Conservation (phyloP, 1,140 invertebrate genomes). For the Ylistrum balloti region DNA sequence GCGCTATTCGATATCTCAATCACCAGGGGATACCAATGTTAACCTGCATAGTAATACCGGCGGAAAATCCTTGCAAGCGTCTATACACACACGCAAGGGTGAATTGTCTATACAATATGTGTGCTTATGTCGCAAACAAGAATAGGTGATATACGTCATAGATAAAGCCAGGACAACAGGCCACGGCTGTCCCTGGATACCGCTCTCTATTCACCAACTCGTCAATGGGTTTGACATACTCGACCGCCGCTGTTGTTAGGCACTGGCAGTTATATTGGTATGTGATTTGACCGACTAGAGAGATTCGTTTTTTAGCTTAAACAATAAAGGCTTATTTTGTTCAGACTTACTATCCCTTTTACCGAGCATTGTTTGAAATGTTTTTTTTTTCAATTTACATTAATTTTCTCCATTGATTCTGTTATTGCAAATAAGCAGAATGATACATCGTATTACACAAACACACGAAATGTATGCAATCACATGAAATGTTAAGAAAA, state of each 20-base stretch:
- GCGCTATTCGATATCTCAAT: slow-evolving; percentile 58
- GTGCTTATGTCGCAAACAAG: slow-evolving; percentile 49
- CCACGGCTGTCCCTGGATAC: slow-evolving; percentile 48
- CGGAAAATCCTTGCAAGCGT: slow-evolving; percentile 54
- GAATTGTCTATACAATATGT: slow-evolving; percentile 50
- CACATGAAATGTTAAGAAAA: slow-evolving; percentile 53
- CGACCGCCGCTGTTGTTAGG: slow-evolving; percentile 27
- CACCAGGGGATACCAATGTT: slow-evolving; percentile 57
- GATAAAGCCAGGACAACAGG: slow-evolving; percentile 36
- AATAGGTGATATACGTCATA: slow-evolving; percentile 45
- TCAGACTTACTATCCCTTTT: too few relatives aligned
- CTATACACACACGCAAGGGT: slow-evolving; percentile 53
- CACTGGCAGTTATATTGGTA: neutral
- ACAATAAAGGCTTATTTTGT: too few relatives aligned
- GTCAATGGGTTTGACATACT: slow-evolving; percentile 26
- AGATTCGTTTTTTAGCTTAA: neutral
- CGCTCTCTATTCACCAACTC: slow-evolving; percentile 28
- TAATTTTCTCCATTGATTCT: neutral
- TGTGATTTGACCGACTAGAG: neutral
- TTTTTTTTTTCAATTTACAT: neutral
- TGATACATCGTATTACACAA: slow-evolving; percentile 48
- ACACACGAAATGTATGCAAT: slow-evolving; percentile 58
- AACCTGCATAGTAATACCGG: slow-evolving; percentile 55
- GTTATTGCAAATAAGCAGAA: neutral
- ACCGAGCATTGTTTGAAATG: neutral